Base-by-base conservation (phyloP, 2,113 vertebrate genomes). In the Brachyhypopomus gauderio region DNA sequence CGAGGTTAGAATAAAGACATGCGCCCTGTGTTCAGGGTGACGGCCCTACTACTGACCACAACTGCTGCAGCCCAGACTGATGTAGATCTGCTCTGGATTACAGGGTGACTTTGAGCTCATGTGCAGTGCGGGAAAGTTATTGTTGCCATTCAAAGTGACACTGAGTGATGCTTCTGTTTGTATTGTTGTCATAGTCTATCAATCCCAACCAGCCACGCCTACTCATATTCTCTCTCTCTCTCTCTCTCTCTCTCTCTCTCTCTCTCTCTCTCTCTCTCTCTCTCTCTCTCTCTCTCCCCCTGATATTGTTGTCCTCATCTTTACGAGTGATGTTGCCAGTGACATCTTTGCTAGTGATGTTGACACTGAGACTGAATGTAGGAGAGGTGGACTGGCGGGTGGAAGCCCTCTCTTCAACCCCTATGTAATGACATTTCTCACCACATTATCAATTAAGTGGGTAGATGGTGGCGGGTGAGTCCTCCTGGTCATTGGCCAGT, bases 141-240 rank as follows among this genome's bases (percentile, higher is more conserved):
- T 67, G 56, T 11, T 73, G 75, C 71, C 75, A 63, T 78, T 82
- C 79, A 78, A 30, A 78, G 22, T 82, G 79, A 64, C 79, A 82
- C 73, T 85, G 79, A 82, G 78, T 82, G 79, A 85, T 85, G 84
- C 72, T 64, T 78, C 41, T 20, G 72, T 81, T 81, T 30, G 34
- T 81, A 77, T 41, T 56, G 70, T 66, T 81, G 78, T 85, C 76
- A 82, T 81, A 81, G 55, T 11, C 77, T 71, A 78, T 85, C 79
- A 82, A 85, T 85, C 63, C 79, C 58, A 30, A 63, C 70, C 38
- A 48, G 70, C 25, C 70, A 73, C 59, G 52, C 45, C 70, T 73
- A 3, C 16, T 60, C 14, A 71, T 16, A 34, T 72, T 25, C 38
- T 80, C 63, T 52, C 12, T 73, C 23, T 73, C 14, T 3, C 23